Conservation (phyloP, 2,113 vertebrate species). For the Fulmarus glacialis region DNA sequence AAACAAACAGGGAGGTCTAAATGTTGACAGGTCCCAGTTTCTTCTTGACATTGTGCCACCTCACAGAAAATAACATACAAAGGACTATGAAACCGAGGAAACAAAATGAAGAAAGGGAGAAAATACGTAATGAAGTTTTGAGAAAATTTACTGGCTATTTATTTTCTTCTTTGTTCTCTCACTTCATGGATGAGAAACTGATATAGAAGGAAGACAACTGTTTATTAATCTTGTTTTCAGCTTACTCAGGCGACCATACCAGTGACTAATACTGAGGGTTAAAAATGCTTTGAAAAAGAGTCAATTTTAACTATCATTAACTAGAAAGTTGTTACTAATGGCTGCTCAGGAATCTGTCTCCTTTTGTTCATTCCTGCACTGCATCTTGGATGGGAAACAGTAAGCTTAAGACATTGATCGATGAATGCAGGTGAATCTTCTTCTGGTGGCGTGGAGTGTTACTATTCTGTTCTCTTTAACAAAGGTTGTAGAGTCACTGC, state of each 20-base stretch:
- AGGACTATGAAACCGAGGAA: neutral
- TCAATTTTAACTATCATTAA: neutral
- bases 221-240: neutral
- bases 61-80: neutral
- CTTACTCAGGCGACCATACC: neutral
- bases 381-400: neutral
- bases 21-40: neutral
- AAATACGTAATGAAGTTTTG: neutral
- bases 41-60: neutral
- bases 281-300: neutral
- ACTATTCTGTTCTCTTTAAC: neutral
- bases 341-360: neutral
- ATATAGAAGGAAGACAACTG: neutral
- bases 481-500: neutral
- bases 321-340: neutral
- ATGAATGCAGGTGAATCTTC: slow-evolving; percentile 57
- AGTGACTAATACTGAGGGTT: neutral
- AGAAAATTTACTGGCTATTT: neutral
- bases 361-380: slow-evolving; percentile 14
- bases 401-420: slow-evolving; percentile 1
- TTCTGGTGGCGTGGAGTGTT: neutral
- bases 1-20: neutral
- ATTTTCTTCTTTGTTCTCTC: neutral
- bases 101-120: neutral
- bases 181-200: neutral